Evolutionary conservation across 2,888 invertebrate genomes (phyloP).

Genomic region (Drosophila neonasuta): DNA sequence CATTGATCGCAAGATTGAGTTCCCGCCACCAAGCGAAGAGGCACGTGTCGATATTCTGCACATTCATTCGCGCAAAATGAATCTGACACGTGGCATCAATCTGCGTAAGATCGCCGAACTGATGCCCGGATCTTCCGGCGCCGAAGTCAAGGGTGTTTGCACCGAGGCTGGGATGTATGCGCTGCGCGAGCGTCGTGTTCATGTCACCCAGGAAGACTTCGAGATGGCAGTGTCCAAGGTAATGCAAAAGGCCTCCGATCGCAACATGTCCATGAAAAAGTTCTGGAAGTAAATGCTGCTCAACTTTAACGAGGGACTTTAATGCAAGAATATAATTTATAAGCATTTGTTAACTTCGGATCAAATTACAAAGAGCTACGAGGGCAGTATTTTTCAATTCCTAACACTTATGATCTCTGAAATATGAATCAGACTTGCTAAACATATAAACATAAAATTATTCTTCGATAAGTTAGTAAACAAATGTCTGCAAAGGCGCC

Average conservation of each 20-base stretch:
- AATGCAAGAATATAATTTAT: too few species aligned
- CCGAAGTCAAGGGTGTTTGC: slow-evolving; percentile 99
- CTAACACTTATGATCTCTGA: too few species aligned
- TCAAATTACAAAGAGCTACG: too few species aligned
- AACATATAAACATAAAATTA: background rate
- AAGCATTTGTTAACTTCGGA: too few species aligned
- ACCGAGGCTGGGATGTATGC: slow-evolving; percentile 99
- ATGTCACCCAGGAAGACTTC: slow-evolving; percentile 99
- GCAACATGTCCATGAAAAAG: slow-evolving; percentile 99
- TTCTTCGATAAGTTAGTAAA: background rate
- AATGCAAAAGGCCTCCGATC: slow-evolving; percentile 99
- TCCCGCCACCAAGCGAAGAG: slow-evolving; percentile 99
- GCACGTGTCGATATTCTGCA: slow-evolving; percentile 98
- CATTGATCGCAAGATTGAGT: slow-evolving; percentile 99
- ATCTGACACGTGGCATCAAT: slow-evolving; percentile 98
- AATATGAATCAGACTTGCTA: background rate
- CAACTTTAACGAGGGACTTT: too few species aligned
- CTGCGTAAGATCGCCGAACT: slow-evolving; percentile 98
- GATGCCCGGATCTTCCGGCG: slow-evolving; percentile 97
- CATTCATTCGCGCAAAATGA: slow-evolving; percentile 99
- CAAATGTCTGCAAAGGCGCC: background rate
- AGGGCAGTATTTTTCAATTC: too few species aligned
- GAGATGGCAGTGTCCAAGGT: slow-evolving; percentile 99
- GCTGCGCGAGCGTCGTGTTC: slow-evolving; percentile 96
- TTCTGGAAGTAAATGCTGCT: slow-evolving; percentile 95